Evolutionary conservation across 2,888 invertebrate species (phyloP).

Genomic region (Netelia inedita): DNA sequence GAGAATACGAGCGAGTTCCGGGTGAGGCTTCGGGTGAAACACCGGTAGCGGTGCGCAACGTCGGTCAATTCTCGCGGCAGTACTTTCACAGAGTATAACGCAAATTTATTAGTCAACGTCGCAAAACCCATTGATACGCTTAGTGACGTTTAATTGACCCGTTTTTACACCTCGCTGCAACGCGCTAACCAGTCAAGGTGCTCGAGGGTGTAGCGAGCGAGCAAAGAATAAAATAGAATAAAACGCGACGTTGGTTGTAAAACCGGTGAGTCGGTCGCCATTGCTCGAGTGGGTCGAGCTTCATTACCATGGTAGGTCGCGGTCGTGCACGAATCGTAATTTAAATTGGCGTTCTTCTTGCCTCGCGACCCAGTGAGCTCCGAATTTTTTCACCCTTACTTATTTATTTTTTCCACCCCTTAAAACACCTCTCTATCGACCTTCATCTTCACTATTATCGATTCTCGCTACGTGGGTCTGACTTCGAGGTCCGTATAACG

Average conservation of each 20-base stretch:
- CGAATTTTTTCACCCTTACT: background rate
- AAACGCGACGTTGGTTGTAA: slow-evolving; percentile 16
- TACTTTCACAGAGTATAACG: slow-evolving; percentile 71
- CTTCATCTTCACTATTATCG: background rate
- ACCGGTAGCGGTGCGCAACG: background rate
- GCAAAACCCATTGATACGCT: slow-evolving; percentile 48
- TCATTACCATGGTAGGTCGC: slow-evolving; percentile 6
- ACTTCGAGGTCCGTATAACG: background rate
- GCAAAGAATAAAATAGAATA: background rate
- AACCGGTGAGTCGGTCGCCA: background rate
- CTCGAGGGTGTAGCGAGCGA: too few species aligned
- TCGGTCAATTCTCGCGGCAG: background rate
- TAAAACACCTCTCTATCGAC: background rate
- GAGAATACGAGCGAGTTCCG: slow-evolving; percentile 69
- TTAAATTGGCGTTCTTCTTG: slow-evolving; percentile 38
- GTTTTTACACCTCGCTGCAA: slow-evolving; percentile 24
- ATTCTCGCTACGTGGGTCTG: background rate
- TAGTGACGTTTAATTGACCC: slow-evolving; percentile 68
- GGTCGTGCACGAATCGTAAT: slow-evolving; percentile 23
- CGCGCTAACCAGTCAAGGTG: slow-evolving; percentile 1
- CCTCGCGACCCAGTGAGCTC: slow-evolving; percentile 14
- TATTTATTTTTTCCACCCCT: background rate
- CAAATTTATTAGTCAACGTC: slow-evolving; percentile 72
- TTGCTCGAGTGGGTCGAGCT: slow-evolving; percentile 12
- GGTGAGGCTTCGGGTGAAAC: background rate